Evolutionary conservation across 2,888 invertebrate genomes (phyloP).

Genomic region (Lomographa bimaculata): DNA sequence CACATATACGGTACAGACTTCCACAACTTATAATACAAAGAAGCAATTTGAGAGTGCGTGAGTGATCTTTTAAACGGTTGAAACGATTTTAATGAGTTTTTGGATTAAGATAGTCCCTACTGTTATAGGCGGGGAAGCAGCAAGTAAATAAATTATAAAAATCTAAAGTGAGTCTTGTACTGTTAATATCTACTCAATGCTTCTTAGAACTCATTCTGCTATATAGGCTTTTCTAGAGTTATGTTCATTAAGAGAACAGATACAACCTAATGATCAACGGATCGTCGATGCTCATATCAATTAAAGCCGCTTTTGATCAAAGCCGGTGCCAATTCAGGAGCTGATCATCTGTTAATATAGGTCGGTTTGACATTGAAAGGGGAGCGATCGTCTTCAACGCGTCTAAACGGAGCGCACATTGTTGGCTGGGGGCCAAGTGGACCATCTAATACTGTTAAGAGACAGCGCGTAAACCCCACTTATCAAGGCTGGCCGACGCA

Average conservation of each 20-base stretch:
- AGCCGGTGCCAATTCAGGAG: constrained; percentile 22
- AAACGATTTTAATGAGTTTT: no score
- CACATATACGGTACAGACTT: no score
- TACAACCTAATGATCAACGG: background rate
- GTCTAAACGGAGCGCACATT: constrained; percentile 48
- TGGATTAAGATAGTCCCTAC: no score
- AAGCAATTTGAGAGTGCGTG: no score
- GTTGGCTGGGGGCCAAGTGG: constrained; percentile 63
- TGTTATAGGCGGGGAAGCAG: no score
- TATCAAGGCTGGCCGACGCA: constrained; percentile 1
- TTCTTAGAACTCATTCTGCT: no score
- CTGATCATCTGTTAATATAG: constrained; percentile 40
- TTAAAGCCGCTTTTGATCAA: constrained; percentile 10
- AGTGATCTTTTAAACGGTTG: no score
- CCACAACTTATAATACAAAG: no score
- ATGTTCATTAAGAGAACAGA: background rate
- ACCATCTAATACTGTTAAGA: constrained; percentile 37
- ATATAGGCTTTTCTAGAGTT: no score
- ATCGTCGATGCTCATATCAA: constrained; percentile 3
- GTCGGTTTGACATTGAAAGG: constrained; percentile 73
- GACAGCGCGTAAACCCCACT: constrained; percentile 2
- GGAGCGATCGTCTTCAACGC: constrained; percentile 46
- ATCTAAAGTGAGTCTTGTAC: no score
- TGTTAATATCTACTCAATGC: no score
- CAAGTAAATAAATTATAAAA: no score